Evolutionary conservation across 1,140 invertebrate genomes (phyloP), one percentile per base, ranked within the genome.

Genomic region (Drosophila micromelanica): DNA sequence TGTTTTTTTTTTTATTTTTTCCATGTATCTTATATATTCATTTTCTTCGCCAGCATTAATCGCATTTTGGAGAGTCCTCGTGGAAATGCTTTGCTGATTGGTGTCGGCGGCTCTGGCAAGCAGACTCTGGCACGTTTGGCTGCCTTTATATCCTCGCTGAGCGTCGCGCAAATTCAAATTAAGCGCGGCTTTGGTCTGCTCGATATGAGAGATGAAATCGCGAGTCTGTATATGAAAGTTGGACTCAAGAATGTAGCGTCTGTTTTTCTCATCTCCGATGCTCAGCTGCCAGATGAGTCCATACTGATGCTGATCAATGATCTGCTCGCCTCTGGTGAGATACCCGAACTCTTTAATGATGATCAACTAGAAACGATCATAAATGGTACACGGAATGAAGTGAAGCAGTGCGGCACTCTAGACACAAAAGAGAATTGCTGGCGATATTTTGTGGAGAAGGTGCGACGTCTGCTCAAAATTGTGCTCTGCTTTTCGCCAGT

Each of bases 301-400:
- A 98, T 98, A 91, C 93, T 99, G 0, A 98, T 99, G n/a, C 94
- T 98, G 0, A 97, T 99, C 27, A 99, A 99, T 90, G 98, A 99
- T 91, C 94, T 99, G 91, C 92, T 99, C 27, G 97, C 98, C 0
- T 98, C 97, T 0, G 98, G 98, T 4, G 98, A 99, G 92, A 98
- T 99, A 71, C 95, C 97, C 0, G 98, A 98, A 76, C 93, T 99
- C 13, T 96, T 99, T 72, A 93, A 96, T 1, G 98, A 99, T 89
- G 98, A 99, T 85, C 97, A 99, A 85, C 92, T 97, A 20, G 98
- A 99, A 61, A 97, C 97, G 76, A 96, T 99, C 59, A 95, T 98
- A 32, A 95, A 94, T 79, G 94, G 94, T 5, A 94, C 99, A 7
- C 93, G 96, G 76, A 96, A 95, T 87, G 98, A 99, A 94, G 97